Evolutionary conservation across 30 jellyfish, hydroid and myxozoan species (phyloP), one percentile per base, ranked within the genome.

Genomic region (Aurelia aurita): DNA sequence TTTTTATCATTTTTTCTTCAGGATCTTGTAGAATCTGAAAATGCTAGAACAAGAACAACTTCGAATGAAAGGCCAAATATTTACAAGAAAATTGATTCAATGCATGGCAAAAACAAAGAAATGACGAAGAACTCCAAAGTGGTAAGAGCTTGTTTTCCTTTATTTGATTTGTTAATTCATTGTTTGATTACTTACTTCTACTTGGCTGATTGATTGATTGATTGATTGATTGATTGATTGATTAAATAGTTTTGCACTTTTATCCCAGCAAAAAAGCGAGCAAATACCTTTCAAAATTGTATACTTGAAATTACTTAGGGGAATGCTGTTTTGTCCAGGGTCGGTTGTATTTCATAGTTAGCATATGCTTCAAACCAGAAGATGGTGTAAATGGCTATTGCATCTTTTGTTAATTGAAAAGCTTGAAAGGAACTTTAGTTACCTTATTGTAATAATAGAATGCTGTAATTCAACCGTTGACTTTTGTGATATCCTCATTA

Each of bases 1-100:
- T 5, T 63, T 22, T 15, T 19, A 0, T 9, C 25, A 15, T 59
- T 12, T 55, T 25, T 34, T 25, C 59, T 58, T 4, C 13, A 83
- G 93, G 78, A 28, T 45, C 62, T 13, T n/a, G 22, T 47, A 14
- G 67, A 57, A 51, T 21, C 67, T 29, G 69, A 34, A 39, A 43
- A 25, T 8, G 83, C 59, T 23, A 54, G 19, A 5, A 18, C 85
- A 55, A 2, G 39, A 8, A 16, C 31, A 20, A 5, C 63, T 21
- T 22, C 46, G 4, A 29, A 57, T 39, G 28, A 60, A 70, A 60
- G 87, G 61, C 93, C 93, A 8, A 83, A 83, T 26, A 67, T 83
- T 71, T 83, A 55, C 87, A 83, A 39, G 65, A 83, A 57, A 8
- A 69, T 83, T 58, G 93, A 83, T 57, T 35, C 71, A 4, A 49